phyloP scores from a whole-genome alignment of 2,888 invertebrate genomes.

The Hypomecis atomaria region DNA sequence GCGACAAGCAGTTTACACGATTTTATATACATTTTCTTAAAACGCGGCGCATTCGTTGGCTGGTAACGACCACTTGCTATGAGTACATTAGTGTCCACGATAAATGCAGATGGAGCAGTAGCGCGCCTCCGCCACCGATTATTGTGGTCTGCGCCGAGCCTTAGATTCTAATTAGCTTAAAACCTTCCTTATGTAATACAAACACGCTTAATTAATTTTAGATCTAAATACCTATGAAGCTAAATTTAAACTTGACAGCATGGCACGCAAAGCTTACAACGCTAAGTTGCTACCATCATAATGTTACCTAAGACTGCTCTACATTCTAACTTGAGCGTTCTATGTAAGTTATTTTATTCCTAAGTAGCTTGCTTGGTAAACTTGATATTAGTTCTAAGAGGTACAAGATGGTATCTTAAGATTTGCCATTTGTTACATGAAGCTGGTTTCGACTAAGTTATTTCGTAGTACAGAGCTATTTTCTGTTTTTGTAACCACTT shows the following conservation, averaged over 20 bases:
- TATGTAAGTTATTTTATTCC: slow-evolving; percentile 17
- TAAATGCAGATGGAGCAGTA: too few relatives aligned
- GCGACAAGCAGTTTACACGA: too few relatives aligned
- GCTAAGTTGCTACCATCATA: slow-evolving; percentile 16
- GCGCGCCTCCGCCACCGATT: too few relatives aligned
- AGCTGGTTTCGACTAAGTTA: neutral
- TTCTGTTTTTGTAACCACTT: too few relatives aligned
- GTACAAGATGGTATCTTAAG: neutral
- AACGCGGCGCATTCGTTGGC: too few relatives aligned
- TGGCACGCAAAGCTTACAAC: slow-evolving; percentile 16
- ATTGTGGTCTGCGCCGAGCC: too few relatives aligned
- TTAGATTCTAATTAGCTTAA: neutral
- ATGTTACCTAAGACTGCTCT: slow-evolving; percentile 18
- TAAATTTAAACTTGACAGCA: slow-evolving; percentile 22
- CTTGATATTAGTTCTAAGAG: slow-evolving; percentile 8
- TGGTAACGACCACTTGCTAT: too few relatives aligned
- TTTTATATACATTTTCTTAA: too few relatives aligned
- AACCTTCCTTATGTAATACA: neutral
- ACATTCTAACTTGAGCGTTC: slow-evolving; percentile 17
- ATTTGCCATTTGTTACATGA: neutral
- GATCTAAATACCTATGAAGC: slow-evolving; percentile 19
- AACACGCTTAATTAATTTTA: slow-evolving; percentile 16
- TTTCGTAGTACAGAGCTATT: neutral
- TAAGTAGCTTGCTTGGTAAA: slow-evolving; percentile 11
- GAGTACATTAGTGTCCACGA: too few relatives aligned